Percentiles rank a stretch among this genome's conserved stretches.
phyloP scores from a whole-genome alignment of 2,888 invertebrate genomes.

The Thumatha senex region DNA sequence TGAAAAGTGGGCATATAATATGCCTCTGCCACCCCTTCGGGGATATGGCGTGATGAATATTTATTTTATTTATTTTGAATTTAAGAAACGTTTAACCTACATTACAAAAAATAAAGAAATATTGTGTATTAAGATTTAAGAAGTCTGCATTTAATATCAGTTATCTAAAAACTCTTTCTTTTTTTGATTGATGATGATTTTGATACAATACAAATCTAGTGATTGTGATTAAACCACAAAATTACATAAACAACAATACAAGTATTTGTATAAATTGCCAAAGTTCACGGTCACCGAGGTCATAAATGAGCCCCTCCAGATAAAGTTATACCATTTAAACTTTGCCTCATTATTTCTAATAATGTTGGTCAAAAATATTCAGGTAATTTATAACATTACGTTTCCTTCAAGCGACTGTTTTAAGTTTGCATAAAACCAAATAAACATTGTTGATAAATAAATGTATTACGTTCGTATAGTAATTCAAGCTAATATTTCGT shows the following conservation, averaged over 20 bases:
- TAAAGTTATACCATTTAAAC: constrained; percentile 4
- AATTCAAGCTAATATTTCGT: constrained; percentile 4
- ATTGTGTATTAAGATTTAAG: no score
- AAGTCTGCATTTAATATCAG: no score
- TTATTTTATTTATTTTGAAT: no score
- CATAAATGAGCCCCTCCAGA: not conserved
- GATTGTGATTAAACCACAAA: not conserved
- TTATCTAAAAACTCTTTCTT: no score
- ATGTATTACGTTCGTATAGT: not conserved
- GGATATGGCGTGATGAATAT: no score
- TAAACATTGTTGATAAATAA: no score
- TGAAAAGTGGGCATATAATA: no score
- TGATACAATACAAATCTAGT: no score
- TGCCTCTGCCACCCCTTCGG: no score
- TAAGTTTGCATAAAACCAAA: not conserved
- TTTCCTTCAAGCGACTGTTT: not conserved
- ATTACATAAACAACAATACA: not conserved
- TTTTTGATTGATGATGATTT: no score
- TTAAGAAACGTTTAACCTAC: no score
- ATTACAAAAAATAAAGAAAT: no score
- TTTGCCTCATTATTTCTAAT: not conserved
- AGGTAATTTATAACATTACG: not conserved
- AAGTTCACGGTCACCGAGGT: constrained; percentile 6
- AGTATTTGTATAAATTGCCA: not conserved
- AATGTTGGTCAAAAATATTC: not conserved